Evolutionary conservation across 2,888 invertebrate genomes (phyloP), one percentile per base, ranked within the genome.

Genomic region (Congeria kusceri): DNA sequence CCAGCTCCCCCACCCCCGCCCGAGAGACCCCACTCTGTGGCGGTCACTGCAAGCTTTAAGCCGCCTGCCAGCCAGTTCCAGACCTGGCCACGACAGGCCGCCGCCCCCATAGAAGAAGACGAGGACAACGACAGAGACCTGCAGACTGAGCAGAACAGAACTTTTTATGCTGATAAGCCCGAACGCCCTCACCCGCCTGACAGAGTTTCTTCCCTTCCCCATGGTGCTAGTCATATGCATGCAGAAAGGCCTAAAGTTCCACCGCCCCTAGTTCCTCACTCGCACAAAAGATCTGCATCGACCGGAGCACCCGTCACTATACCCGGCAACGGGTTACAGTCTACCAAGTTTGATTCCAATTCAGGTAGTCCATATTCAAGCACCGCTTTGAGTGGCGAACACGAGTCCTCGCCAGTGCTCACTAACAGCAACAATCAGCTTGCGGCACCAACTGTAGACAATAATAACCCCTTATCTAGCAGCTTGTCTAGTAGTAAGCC

Each of bases 1-100:
- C 90, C 90, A 32, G 91, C 91, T 15, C 91, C 91, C 7, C 87
- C 87, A 25, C 90, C 90, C 32, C 89, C 89, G 5, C 89, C 89
- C 11, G 90, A 90, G 25, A 74, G 88, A 39, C 87, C 90, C 0
- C 89, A 87, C 77, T 84, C 85, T 44, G 89, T 89, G 20, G 89
- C 89, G 9, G 90, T 90, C 9, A 87, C 88, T 20, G 89, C 91
- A 18, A 79, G 84, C 20, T 68, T 83, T 20, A 86, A 79, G 74
- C 79, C 73, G 18, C 74, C 71, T 27, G 27, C 69, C 4, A 20
- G 67, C 11, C 80, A 77, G 62, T 82, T 58, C 64, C 84, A 84
- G 70, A 88, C 88, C 0, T 87, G 87, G 87, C 87, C 88, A 9
- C 59, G 88, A 63, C 83, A 87, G 49, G 85, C 86, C 39, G 72